Conservation (phyloP, 2,888 invertebrate genomes). For the Drosophila incognita region DNA sequence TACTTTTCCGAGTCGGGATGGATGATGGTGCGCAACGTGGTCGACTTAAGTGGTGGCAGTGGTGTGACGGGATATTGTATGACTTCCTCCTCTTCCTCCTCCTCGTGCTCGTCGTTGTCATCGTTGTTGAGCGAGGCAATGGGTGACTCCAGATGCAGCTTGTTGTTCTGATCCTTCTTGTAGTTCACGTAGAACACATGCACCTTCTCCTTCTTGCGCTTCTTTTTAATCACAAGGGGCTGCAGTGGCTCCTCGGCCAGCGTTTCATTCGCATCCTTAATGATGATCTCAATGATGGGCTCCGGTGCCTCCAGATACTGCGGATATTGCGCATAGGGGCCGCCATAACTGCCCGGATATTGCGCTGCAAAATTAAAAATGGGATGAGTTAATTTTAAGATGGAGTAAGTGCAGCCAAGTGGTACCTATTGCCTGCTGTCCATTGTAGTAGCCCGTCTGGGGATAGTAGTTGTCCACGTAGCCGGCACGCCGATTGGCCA, state of each 20-base stretch:
- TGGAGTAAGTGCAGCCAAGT: too few relatives aligned
- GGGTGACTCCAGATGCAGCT: constrained; percentile 92
- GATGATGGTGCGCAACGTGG: constrained; percentile 93
- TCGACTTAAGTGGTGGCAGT: constrained; percentile 88
- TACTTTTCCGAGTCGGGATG: constrained; percentile 94
- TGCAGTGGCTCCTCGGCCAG: constrained; percentile 88
- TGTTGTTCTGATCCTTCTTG: constrained; percentile 92
- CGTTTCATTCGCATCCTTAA: constrained; percentile 94
- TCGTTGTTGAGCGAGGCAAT: constrained; percentile 91
- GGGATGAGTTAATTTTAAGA: background rate
- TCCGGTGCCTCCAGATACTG: constrained; percentile 92
- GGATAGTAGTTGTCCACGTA: constrained; percentile 75
- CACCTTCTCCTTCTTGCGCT: constrained; percentile 92
- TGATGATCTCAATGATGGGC: constrained; percentile 96
- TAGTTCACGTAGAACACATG: constrained; percentile 97
- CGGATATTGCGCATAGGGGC: constrained; percentile 83
- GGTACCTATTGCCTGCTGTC: constrained; percentile 80
- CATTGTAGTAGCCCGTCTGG: constrained; percentile 78
- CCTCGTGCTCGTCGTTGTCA: constrained; percentile 86
- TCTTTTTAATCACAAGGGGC: constrained; percentile 85
- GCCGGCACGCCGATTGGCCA: constrained; percentile 79
- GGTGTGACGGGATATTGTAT: constrained; percentile 86
- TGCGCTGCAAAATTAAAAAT: constrained; percentile 65
- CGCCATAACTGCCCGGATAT: constrained; percentile 65
- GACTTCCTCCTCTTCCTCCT: constrained; percentile 85